Percentiles rank a stretch among this genome's conserved stretches.
Evolutionary conservation across 2,888 invertebrate species (phyloP).

Genomic region (Falcaria lacertinaria): DNA sequence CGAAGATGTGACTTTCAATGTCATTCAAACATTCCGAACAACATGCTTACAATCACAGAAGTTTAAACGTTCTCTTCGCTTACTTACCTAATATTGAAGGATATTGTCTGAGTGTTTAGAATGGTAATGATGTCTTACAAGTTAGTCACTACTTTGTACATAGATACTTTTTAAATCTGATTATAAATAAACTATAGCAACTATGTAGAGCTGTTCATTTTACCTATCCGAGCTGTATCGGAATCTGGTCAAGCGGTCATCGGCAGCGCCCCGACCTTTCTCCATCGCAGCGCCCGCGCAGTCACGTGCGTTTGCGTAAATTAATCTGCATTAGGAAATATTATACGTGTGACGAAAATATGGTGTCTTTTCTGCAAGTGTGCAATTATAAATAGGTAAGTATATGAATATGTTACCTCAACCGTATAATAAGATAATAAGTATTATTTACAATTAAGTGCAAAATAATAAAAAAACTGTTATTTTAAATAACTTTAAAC

Average conservation of each 20-base stretch:
- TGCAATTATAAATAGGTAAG: background rate
- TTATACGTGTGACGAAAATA: constrained; percentile 28
- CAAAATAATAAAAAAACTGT: too few relatives aligned
- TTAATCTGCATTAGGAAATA: constrained; percentile 30
- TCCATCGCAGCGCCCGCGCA: constrained; percentile 11
- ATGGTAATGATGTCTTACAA: too few relatives aligned
- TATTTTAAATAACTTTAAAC: too few relatives aligned
- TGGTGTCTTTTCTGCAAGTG: constrained; percentile 13
- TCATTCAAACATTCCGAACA: background rate
- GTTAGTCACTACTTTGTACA: too few relatives aligned
- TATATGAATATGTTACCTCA: too few relatives aligned
- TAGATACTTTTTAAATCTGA: too few relatives aligned
- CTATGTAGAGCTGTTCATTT: too few relatives aligned
- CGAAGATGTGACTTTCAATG: background rate
- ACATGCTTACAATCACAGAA: background rate
- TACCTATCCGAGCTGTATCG: too few relatives aligned
- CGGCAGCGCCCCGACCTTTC: constrained; percentile 19
- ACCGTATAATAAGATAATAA: too few relatives aligned
- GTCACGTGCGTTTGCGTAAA: constrained; percentile 34
- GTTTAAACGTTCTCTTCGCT: background rate
- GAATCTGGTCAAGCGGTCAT: constrained; percentile 17
- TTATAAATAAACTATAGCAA: too few relatives aligned
- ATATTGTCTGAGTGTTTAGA: constrained; percentile 9
- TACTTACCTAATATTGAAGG: constrained; percentile 21
- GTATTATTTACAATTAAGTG: too few relatives aligned